Base-by-base conservation (phyloP, 2,113 vertebrate species). In the Uria aalge region DNA sequence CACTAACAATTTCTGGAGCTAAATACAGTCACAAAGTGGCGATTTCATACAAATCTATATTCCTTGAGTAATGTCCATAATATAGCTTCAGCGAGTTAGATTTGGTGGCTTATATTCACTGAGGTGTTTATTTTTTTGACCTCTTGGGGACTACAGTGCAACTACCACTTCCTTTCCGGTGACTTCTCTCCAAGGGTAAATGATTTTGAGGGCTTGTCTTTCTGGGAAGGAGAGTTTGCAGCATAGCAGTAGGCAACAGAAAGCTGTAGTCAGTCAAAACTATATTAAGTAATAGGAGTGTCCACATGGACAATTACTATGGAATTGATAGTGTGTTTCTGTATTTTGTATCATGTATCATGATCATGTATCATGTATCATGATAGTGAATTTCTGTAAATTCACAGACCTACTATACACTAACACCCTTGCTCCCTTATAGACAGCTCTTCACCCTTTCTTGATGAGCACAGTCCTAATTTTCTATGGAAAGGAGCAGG, bases 391-490 rank as follows among this genome's bases (percentile, higher is more conserved):
- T n/a, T n/a, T n/a, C n/a, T 69, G 12, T 45, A 48, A 84, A 48
- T 52, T 85, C 29, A 43, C 8, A 56, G 15, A 72, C 9, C 15
- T 3, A 26, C 4, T 27, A 2, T 24, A 38, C 13, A 14, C 4
- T 43, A 66, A 69, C 4, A 50, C 2, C 19, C 12, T 14, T 43
- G 3, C 0, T 4, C 2, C 6, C 7, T 26, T 21, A 43, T 1
- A 68, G 53, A 38, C 6, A 52, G 10, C 4, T 48, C 8, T 47
- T 93, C 17, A 45, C 2, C 13, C 6, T 45, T 79, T 79, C 27
- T 73, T 73, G 19, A n/a, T 34, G 45, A 86, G 3, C 30, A 34
- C 4, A 19, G 14, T 40, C 21, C 17, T 45, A 16, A 40, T 66
- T 83, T 57, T 32, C 21, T 23, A 48, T 12, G 34, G 18, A 79